phyloP scores from a whole-genome alignment of 2,797 vertebrate species.

The Cossypha polioptera region DNA sequence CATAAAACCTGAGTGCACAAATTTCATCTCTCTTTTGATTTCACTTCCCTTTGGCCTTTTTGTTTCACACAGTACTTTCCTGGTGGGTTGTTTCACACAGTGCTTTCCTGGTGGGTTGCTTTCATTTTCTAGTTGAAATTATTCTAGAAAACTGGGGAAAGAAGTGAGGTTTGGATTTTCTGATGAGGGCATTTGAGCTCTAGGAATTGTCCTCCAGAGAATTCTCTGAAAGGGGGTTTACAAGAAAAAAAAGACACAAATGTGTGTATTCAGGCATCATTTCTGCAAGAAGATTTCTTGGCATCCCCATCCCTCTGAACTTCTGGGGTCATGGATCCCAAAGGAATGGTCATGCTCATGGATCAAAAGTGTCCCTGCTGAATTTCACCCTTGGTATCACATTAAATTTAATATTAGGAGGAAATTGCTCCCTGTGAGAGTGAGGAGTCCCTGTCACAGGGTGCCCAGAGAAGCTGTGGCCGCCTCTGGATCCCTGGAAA shows the following conservation, averaged over 20 bases:
- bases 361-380: neutral
- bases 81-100: neutral
- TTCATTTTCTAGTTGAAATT: neutral
- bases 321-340: neutral
- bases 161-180: neutral
- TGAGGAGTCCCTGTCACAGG: accelerated
- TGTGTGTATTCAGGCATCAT: neutral
- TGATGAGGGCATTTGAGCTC: neutral
- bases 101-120: neutral
- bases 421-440: neutral
- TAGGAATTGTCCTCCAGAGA: neutral
- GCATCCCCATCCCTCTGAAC: neutral
- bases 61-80: neutral
- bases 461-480: neutral
- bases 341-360: neutral
- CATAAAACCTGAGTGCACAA: neutral
- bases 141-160: neutral
- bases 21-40: neutral
- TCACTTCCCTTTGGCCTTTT: neutral
- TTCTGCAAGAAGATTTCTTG: neutral
- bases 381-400: neutral
- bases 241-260: neutral
- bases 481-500: neutral
- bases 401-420: neutral
- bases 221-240: neutral